Evolutionary conservation across 2,888 invertebrate species (phyloP).

Genomic region (Acleris holmiana): DNA sequence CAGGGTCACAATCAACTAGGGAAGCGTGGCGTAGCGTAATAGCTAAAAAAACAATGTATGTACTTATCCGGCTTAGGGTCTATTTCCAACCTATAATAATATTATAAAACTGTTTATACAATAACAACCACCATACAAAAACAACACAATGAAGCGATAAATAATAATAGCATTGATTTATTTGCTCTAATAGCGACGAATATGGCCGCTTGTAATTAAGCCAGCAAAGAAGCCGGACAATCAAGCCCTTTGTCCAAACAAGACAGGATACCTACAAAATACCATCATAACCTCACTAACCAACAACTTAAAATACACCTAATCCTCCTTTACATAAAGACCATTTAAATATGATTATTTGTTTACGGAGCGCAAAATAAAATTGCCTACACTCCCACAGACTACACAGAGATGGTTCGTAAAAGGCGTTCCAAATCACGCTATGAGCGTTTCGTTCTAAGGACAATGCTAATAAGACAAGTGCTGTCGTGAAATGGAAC

Average conservation of each 20-base stretch:
- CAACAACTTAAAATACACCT: constrained; percentile 36
- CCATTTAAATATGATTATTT: not conserved
- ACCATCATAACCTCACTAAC: constrained; percentile 41
- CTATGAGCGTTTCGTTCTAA: constrained; percentile 62
- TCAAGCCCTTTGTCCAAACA: constrained; percentile 64
- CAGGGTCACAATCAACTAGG: too few relatives aligned
- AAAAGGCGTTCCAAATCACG: constrained; percentile 74
- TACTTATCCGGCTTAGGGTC: too few relatives aligned
- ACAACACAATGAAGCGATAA: constrained; percentile 51
- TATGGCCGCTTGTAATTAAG: constrained; percentile 63
- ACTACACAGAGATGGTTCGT: constrained; percentile 53
- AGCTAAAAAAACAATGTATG: too few relatives aligned
- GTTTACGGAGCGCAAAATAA: constrained; percentile 37
- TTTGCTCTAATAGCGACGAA: constrained; percentile 26
- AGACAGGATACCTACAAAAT: constrained; percentile 51
- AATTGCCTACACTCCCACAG: constrained; percentile 44
- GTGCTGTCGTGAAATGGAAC: constrained; percentile 62
- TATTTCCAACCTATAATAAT: not conserved
- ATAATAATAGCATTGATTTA: constrained; percentile 34
- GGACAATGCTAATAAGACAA: constrained; percentile 76
- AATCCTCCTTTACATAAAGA: constrained; percentile 39
- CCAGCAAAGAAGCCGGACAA: constrained; percentile 54
- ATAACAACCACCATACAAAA: constrained; percentile 36
- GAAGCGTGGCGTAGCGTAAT: too few relatives aligned
- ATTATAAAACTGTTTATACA: not conserved